Conservation (phyloP, 1,140 invertebrate genomes). For the Rhizoglyphus robini region DNA sequence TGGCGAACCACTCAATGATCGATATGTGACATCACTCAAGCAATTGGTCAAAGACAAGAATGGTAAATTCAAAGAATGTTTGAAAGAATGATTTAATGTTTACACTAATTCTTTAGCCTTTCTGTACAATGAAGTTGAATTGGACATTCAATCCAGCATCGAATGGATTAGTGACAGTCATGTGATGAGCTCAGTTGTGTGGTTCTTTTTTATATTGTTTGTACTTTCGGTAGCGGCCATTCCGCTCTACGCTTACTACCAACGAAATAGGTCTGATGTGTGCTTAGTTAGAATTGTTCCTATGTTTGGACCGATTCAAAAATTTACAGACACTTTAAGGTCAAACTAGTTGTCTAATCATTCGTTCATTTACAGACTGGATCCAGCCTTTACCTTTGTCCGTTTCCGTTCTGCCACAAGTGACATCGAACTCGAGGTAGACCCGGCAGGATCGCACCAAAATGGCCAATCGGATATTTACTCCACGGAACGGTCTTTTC, state of each 20-base stretch:
- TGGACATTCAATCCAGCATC: not conserved
- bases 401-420: not conserved
- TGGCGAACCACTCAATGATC: not conserved
- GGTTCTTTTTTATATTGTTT: slow-evolving; percentile 3
- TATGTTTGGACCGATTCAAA: not conserved
- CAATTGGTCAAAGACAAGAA: no score
- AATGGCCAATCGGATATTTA: not conserved
- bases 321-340: no score
- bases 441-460: not conserved
- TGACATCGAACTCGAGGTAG: slow-evolving; percentile 10
- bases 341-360: not conserved
- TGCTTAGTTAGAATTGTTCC: not conserved
- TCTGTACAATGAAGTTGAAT: no score
- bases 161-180: not conserved
- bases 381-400: slow-evolving; percentile 13
- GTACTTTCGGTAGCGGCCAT: not conserved
- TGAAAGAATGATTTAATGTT: no score
- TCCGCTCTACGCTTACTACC: not conserved
- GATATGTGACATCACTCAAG: not conserved
- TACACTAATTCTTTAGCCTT: no score
- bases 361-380: not conserved
- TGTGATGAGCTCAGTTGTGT: not conserved
- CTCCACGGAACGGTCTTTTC: not conserved
- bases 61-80: no score
- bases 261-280: not conserved